Percentiles rank a stretch among this genome's conserved stretches.
These are phyloP conservation scores for Pipa parva DNA, from an alignment of 2,113 vertebrate genomes.

Conservation along the genomic window DNA sequence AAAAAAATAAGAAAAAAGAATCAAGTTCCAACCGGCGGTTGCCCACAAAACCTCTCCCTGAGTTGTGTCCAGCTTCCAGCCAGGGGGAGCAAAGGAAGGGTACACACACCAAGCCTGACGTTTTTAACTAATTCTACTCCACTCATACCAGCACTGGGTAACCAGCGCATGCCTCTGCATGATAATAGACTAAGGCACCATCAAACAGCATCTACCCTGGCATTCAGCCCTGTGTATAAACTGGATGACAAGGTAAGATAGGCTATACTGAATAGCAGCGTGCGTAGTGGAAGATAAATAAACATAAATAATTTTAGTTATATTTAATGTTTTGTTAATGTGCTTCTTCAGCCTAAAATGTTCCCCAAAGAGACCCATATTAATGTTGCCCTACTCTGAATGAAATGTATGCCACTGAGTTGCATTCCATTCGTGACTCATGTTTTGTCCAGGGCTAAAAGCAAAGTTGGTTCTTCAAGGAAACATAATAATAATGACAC, in stretches of 20 bases:
- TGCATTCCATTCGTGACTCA: no score
- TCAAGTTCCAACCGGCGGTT: background rate
- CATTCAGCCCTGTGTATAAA: slow-evolving; percentile 7
- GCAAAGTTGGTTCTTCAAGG: no score
- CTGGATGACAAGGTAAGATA: slow-evolving; percentile 14
- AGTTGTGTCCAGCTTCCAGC: no score
- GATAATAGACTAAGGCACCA: background rate
- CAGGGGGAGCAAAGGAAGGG: background rate
- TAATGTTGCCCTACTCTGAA: no score
- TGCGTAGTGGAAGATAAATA: no score
- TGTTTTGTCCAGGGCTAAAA: no score
- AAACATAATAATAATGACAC: no score
- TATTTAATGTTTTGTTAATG: no score
- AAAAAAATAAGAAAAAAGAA: background rate
- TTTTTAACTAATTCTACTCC: background rate
- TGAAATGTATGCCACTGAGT: no score
- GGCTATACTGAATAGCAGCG: no score
- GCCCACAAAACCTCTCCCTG: background rate
- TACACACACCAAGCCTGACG: background rate
- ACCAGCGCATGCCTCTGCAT: slow-evolving; percentile 10
- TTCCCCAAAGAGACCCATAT: no score
- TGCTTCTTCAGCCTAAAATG: no score
- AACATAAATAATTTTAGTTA: background rate
- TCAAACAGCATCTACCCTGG: background rate
- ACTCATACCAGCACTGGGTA: background rate